phyloP scores from a whole-genome alignment of 2,113 vertebrate genomes.

The Anarrhichthys ocellatus region DNA sequence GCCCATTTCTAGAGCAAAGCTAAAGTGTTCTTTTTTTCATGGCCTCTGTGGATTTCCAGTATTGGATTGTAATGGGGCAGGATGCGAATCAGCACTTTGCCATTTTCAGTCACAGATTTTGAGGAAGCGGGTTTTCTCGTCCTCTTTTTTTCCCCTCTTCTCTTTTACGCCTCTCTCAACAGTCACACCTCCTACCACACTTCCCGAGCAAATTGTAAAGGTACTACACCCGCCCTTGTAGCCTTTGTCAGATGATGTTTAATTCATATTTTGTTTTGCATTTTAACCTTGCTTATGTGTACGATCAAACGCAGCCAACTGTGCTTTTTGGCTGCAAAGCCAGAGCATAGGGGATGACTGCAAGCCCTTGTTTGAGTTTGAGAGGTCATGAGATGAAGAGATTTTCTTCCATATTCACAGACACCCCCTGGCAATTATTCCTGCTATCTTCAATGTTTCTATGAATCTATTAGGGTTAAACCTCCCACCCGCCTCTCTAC shows the following conservation, averaged over 20 bases:
- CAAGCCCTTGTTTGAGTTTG: constrained; percentile 50
- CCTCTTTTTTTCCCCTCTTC: background rate
- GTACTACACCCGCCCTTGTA: constrained; percentile 55
- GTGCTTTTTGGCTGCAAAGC: constrained; percentile 44
- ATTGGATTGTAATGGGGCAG: constrained; percentile 51
- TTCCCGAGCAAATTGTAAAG: constrained; percentile 58
- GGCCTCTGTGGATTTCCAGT: constrained; percentile 69
- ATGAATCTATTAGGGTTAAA: constrained; percentile 63
- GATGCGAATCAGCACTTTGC: constrained; percentile 35
- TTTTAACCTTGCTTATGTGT: constrained; percentile 65
- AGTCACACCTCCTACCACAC: constrained; percentile 60
- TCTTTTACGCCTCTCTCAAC: constrained; percentile 27
- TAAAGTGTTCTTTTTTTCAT: constrained; percentile 77
- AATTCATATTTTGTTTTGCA: constrained; percentile 73
- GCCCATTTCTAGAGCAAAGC: constrained; percentile 71
- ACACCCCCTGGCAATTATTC: constrained; percentile 63
- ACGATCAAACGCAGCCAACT: constrained; percentile 53
- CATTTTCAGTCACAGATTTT: constrained; percentile 63
- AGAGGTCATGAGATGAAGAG: constrained; percentile 64
- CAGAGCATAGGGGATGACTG: constrained; percentile 32
- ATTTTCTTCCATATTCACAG: constrained; percentile 54
- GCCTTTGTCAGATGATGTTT: constrained; percentile 65
- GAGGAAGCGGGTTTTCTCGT: constrained; percentile 55
- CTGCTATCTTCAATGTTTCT: constrained; percentile 54
- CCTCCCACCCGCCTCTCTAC: constrained; percentile 37